Percentiles rank a stretch among this genome's conserved stretches.
Conservation (phyloP, 2,888 invertebrate genomes). For the Keiferia lycopersicella region DNA sequence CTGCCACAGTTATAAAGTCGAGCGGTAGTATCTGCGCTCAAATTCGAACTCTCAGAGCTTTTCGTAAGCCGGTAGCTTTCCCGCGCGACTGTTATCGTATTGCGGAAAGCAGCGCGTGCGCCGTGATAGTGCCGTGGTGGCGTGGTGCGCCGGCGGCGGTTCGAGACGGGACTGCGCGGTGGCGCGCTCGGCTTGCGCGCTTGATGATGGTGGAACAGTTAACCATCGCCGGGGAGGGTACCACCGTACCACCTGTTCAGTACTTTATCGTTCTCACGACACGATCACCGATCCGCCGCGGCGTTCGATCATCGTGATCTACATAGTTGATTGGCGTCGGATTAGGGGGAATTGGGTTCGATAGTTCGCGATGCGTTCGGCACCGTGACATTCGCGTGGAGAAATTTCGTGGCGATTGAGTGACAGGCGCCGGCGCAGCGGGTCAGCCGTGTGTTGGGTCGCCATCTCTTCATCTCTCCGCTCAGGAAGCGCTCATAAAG, state of each 20-base stretch:
- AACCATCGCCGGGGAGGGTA: constrained; percentile 70
- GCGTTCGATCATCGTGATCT: constrained; percentile 73
- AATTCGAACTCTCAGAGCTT: constrained; percentile 19
- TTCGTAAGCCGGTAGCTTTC: constrained; percentile 35
- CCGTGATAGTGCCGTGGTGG: constrained; percentile 57
- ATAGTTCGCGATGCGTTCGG: constrained; percentile 57
- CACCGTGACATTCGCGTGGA: constrained; percentile 71
- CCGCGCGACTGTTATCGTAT: constrained; percentile 37
- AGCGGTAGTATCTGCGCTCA: constrained; percentile 23
- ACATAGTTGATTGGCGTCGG: constrained; percentile 77
- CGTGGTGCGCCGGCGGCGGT: constrained; percentile 65
- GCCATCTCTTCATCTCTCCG: constrained; percentile 54
- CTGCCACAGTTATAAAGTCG: constrained; percentile 37
- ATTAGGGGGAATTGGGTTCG: constrained; percentile 70
- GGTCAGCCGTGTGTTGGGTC: constrained; percentile 67
- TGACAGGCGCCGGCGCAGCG: constrained; percentile 52
- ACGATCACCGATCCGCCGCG: constrained; percentile 61
- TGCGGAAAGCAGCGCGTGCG: constrained; percentile 29
- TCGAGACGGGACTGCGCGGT: constrained; percentile 68
- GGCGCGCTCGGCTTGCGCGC: constrained; percentile 58
- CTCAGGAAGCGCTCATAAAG: constrained; percentile 55
- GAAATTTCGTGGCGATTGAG: constrained; percentile 66
- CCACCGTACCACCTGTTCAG: constrained; percentile 76
- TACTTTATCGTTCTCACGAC: constrained; percentile 77
- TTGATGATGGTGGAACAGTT: constrained; percentile 73